Evolutionary conservation across 2,888 invertebrate genomes (phyloP).

Genomic region (Chrysolina americana): DNA sequence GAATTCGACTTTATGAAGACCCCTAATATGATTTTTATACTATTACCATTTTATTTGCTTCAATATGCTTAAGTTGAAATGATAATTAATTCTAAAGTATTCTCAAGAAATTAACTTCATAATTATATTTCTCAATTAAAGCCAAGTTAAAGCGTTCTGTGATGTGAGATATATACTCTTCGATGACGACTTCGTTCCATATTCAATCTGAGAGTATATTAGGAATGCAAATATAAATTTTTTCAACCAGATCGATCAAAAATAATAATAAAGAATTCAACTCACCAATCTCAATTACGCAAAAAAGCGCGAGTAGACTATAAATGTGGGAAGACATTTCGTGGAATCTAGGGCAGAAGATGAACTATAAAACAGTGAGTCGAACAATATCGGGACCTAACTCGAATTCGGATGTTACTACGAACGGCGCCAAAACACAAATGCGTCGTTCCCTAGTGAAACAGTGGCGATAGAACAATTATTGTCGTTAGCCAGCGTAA

Average conservation of each 20-base stretch:
- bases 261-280: neutral
- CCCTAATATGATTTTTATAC: too few relatives aligned
- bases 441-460: neutral
- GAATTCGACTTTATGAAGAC: too few relatives aligned
- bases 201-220: too few relatives aligned
- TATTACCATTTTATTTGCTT: too few relatives aligned
- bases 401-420: neutral
- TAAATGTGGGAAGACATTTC: slow-evolving; percentile 44
- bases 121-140: too few relatives aligned
- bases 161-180: too few relatives aligned
- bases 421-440: neutral
- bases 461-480: neutral
- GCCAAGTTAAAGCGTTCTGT: too few relatives aligned
- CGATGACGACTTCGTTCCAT: too few relatives aligned
- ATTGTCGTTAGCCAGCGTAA: neutral
- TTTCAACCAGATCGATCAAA: neutral
- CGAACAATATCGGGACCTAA: neutral
- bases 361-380: neutral
- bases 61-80: too few relatives aligned
- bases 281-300: slow-evolving; percentile 43
- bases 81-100: too few relatives aligned
- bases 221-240: too few relatives aligned
- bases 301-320: slow-evolving; percentile 38
- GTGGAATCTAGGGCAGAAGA: neutral
- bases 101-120: too few relatives aligned